Conservation (phyloP, 2,797 vertebrate species). For the Argya squamiceps region DNA sequence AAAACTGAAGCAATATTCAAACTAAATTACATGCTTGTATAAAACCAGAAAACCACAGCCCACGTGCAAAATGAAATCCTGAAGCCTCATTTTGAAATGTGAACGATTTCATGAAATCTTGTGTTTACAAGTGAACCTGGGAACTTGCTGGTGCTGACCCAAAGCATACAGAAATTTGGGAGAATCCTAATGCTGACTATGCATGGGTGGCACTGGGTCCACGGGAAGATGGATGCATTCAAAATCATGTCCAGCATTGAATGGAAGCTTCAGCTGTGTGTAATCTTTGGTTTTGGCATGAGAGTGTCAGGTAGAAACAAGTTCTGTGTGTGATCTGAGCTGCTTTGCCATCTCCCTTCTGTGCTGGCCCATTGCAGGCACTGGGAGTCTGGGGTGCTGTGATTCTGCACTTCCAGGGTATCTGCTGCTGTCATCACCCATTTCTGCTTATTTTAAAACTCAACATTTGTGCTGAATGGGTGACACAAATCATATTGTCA, state of each 20-base stretch:
- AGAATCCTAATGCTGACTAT: background rate
- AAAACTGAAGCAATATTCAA: background rate
- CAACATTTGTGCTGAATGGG: background rate
- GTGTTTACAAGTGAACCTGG: background rate
- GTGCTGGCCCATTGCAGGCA: background rate
- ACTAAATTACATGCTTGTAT: background rate
- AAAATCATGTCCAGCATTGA: background rate
- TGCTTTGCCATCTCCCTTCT: background rate
- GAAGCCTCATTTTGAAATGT: background rate
- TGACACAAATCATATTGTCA: background rate
- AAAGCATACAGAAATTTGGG: accelerated
- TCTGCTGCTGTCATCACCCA: background rate
- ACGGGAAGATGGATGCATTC: background rate
- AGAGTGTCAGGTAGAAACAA: background rate
- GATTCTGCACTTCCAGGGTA: background rate
- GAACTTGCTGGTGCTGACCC: background rate
- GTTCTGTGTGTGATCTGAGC: background rate
- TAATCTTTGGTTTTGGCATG: background rate
- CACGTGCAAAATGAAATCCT: background rate
- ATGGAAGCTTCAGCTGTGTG: background rate
- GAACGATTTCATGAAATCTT: accelerated
- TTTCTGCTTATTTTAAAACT: background rate
- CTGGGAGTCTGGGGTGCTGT: background rate
- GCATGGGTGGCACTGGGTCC: accelerated
- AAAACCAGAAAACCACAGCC: background rate